phyloP scores from a whole-genome alignment of 2,113 vertebrate genomes.

The Engystomops pustulosus region DNA sequence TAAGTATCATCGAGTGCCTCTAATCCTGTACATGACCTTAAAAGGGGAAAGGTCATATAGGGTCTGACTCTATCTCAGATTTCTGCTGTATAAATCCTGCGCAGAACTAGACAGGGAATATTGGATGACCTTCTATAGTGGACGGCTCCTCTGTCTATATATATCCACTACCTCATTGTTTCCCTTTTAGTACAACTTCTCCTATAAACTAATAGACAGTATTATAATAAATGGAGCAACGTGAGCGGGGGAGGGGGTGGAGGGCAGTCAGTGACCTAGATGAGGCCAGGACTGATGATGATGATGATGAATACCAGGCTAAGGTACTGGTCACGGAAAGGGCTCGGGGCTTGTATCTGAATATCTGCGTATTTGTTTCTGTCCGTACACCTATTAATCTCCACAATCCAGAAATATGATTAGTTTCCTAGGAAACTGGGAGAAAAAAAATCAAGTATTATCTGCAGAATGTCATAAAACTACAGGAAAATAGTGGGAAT shows the following conservation, averaged over 20 bases:
- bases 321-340: background rate
- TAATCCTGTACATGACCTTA: no score
- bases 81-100: background rate
- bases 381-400: background rate
- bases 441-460: no score
- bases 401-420: no score
- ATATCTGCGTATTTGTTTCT: background rate
- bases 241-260: background rate
- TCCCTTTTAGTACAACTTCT: constrained; percentile 12
- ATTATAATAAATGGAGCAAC: background rate
- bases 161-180: background rate
- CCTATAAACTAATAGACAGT: background rate
- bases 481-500: no score
- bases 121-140: constrained; percentile 20
- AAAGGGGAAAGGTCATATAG: background rate
- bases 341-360: background rate
- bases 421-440: no score
- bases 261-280: background rate
- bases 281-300: background rate
- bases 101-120: background rate
- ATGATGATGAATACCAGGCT: background rate
- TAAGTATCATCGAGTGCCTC: no score
- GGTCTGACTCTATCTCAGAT: background rate
- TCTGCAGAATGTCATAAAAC: no score
- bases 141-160: background rate